Evolutionary conservation across 2,797 vertebrate species (phyloP).

Genomic region (Orientallactaga sibirica): DNA sequence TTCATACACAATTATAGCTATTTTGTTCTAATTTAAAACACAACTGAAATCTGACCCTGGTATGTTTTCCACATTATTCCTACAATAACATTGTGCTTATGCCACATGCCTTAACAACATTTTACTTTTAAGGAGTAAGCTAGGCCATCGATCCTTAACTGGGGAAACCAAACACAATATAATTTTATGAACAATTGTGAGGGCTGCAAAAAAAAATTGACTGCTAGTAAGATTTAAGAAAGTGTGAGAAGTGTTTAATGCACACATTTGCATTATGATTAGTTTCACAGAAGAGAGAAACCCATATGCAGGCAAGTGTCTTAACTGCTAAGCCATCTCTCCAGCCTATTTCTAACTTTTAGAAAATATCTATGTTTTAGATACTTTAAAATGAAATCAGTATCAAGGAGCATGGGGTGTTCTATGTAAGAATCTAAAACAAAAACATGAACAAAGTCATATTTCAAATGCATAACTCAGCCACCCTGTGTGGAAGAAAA

Average conservation of each 20-base stretch:
- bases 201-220: neutral
- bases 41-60: neutral
- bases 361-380: neutral
- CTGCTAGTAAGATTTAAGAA: slow-evolving; percentile 18
- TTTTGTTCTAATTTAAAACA: slow-evolving; percentile 57
- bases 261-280: slow-evolving; percentile 2
- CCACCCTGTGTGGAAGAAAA: rapidly evolving
- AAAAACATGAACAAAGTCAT: neutral
- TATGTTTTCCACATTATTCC: neutral
- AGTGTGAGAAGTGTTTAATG: neutral
- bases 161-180: slow-evolving; percentile 9
- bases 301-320: neutral
- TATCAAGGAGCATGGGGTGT: neutral
- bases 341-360: neutral
- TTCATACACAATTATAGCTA: slow-evolving; percentile 51
- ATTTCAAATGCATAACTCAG: neutral
- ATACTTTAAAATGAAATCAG: neutral
- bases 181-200: slow-evolving; percentile 12
- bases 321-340: too few species aligned
- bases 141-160: neutral
- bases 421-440: neutral
- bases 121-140: slow-evolving; percentile 28
- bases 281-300: slow-evolving; percentile 7
- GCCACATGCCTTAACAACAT: neutral
- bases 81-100: neutral